A percentile compares a stretch with the other conserved stretches of the same genome.
These are phyloP conservation scores for Grammomys dolichurus DNA, from an alignment of 2,113 vertebrate genomes.

Conservation along the genomic window DNA sequence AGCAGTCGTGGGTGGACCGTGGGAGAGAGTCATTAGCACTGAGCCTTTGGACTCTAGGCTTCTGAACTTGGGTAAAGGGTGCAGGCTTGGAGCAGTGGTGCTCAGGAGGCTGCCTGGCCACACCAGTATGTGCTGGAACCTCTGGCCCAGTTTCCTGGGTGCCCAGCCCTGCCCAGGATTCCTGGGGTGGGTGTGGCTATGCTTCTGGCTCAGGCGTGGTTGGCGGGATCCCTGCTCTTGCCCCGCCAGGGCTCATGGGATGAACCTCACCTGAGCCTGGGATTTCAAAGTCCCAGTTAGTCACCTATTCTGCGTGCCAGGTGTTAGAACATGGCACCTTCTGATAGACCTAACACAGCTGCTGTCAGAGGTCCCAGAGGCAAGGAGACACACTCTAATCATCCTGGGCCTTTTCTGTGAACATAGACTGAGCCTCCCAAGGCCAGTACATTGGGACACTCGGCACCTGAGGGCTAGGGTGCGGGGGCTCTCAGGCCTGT, in stretches of 20 bases:
- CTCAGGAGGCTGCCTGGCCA: background rate
- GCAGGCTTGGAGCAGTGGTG: background rate
- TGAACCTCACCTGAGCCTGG: background rate
- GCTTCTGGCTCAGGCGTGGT: constrained; percentile 41
- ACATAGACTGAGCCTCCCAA: accelerated
- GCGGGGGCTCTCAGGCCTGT: accelerated
- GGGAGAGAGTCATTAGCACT: background rate
- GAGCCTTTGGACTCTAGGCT: too few relatives aligned
- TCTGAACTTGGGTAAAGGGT: background rate
- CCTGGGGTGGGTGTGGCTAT: constrained; percentile 73
- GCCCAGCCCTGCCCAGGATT: constrained; percentile 66
- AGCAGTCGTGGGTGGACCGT: background rate
- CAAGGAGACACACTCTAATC: accelerated
- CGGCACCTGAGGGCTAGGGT: accelerated
- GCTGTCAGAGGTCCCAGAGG: accelerated
- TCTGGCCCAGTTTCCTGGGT: constrained; percentile 75
- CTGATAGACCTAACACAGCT: accelerated
- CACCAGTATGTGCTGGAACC: background rate
- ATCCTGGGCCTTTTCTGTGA: accelerated
- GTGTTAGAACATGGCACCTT: accelerated
- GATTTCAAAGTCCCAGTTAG: background rate
- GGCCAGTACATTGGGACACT: accelerated
- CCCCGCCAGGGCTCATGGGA: background rate
- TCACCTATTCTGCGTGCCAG: accelerated
- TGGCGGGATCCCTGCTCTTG: background rate